Percentiles rank a stretch among this genome's conserved stretches.
phyloP scores from a whole-genome alignment of 2,888 invertebrate genomes.

The Beris chalybata region DNA sequence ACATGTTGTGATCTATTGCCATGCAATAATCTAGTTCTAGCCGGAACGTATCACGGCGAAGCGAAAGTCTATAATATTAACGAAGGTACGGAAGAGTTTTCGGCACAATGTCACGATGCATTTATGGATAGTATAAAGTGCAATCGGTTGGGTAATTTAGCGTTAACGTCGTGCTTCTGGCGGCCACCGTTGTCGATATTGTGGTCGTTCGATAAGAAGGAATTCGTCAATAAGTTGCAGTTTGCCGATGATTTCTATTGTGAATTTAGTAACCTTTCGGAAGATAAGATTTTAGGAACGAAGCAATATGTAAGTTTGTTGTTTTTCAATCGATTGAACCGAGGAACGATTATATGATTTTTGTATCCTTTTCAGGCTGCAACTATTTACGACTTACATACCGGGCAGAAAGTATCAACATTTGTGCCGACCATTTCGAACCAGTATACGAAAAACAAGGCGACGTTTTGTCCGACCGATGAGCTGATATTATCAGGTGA shows the following conservation, averaged over 20 bases:
- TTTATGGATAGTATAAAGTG: constrained; percentile 81
- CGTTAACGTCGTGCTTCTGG: constrained; percentile 85
- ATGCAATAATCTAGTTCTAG: constrained; percentile 61
- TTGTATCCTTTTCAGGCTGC: constrained; percentile 47
- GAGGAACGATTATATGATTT: constrained; percentile 56
- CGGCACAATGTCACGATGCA: constrained; percentile 81
- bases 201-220: constrained; percentile 53
- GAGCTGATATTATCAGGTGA: constrained; percentile 84
- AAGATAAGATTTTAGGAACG: constrained; percentile 89
- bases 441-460: constrained; percentile 90
- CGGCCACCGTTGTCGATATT: constrained; percentile 70
- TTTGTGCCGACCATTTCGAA: constrained; percentile 84
- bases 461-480: constrained; percentile 92
- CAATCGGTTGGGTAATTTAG: constrained; percentile 72
- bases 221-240: constrained; percentile 62
- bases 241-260: constrained; percentile 86
- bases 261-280: constrained; percentile 84
- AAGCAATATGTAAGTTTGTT: constrained; percentile 63
- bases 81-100: constrained; percentile 78
- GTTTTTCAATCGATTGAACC: background rate
- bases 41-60: constrained; percentile 90
- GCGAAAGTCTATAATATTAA: constrained; percentile 84
- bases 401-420: constrained; percentile 72
- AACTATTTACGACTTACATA: constrained; percentile 82
- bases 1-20: constrained; percentile 69